Base-by-base conservation (phyloP, 2,888 invertebrate species). In the Cryptocephalus primarius region DNA sequence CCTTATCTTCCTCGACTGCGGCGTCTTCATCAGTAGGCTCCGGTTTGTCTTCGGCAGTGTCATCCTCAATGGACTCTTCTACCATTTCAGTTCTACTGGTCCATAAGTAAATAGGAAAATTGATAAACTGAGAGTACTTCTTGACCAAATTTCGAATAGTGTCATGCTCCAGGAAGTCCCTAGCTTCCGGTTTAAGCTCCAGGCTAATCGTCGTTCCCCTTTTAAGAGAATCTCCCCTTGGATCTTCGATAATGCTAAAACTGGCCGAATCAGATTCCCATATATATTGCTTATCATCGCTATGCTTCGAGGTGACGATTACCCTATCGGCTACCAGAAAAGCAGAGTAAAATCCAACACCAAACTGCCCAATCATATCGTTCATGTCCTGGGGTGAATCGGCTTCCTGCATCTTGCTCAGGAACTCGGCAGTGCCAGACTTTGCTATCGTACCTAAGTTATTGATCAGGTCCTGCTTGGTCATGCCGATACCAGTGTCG, bases 121-220 rank as follows among this genome's bases (percentile, higher is more conserved):
- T 99, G 69, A 99, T 99, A 74, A 99, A 99, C 75, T 99, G 97
- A 6, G 95, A 95, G 74, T 99, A 99, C 72, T 97, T 99, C 73
- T 88, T 88, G 52, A 99, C 88, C 49, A 99, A 77, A 60, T 84
- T 83, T 61, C 85, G 85, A 57, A 99, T 79, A 1, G 93, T 93
- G 64, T 90, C 87, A 54, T 88, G 80, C 71, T 99, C 95, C 63
- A 97, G 73, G 77, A 89, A 99, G 74, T 97, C 97, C 56, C 84
- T 79, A 22, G 97, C 95, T 75, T 99, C 99, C 60, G 97, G 92
- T 74, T 99, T 99, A 70, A 99, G 72, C 66, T 92, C 83, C 58
- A 99, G 74, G 58, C 87, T 88, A 68, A 69, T 71, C 57, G 67
- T 69, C 14, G 69, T 67, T 38, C 60, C 62, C 59, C 99, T 83